phyloP scores from a whole-genome alignment of 2,113 vertebrate species.

The Aleadryas rufinucha region DNA sequence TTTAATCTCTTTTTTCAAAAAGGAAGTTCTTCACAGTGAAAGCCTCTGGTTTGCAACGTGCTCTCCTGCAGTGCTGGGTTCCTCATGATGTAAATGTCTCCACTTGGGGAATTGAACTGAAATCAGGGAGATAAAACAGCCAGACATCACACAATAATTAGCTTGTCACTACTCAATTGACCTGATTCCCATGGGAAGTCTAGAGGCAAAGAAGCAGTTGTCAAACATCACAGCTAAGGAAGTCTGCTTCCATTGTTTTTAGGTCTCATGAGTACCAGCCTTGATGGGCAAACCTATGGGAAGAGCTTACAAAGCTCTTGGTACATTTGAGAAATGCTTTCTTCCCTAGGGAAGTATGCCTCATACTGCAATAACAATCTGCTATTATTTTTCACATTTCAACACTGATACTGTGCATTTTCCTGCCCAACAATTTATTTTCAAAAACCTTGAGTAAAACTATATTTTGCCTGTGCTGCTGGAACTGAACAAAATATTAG shows the following conservation, averaged over 20 bases:
- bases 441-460: not conserved
- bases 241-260: not conserved
- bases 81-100: not conserved
- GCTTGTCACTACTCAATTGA: constrained; percentile 3
- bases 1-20: not conserved
- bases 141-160: constrained; percentile 40
- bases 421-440: not conserved
- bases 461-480: not conserved
- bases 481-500: not conserved
- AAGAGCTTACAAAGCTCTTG: not conserved
- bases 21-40: not conserved
- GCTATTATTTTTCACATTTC: not conserved
- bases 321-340: not conserved
- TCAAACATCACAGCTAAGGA: not conserved
- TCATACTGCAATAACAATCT: not conserved
- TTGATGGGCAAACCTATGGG: not conserved
- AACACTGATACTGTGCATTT: not conserved
- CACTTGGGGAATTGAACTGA: not conserved
- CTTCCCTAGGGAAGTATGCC: not conserved
- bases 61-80: not conserved
- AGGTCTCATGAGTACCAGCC: not conserved
- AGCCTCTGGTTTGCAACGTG: not conserved
- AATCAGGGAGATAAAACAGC: not conserved
- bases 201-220: not conserved
- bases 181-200: not conserved